Percentiles rank a stretch among this genome's conserved stretches.
Conservation (phyloP, 92 coral and sea anemone species). For the Umimayanthus chanpuru region DNA sequence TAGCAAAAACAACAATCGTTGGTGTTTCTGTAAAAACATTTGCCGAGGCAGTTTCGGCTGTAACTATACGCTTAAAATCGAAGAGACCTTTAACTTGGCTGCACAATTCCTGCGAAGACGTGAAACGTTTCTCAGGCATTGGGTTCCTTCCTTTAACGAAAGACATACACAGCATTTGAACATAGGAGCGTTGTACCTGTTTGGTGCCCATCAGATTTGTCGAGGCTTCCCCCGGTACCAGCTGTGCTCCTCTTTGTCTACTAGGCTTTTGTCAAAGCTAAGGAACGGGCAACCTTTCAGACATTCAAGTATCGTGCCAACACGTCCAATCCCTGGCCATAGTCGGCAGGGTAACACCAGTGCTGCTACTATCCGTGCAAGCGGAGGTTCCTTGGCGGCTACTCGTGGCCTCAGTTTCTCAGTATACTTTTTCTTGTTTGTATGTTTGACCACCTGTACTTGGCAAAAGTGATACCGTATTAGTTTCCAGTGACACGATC, state of each 20-base stretch:
- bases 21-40: not conserved
- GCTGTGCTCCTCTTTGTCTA: not conserved
- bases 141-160: not conserved
- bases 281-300: not conserved
- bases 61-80: not conserved
- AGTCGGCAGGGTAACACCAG: not conserved
- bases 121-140: not conserved
- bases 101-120: constrained; percentile 4
- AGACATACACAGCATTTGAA: not conserved
- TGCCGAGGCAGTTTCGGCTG: constrained; percentile 15
- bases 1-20: not conserved
- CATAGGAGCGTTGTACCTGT: not conserved
- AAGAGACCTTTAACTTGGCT: not conserved
- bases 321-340: not conserved
- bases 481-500: not conserved
- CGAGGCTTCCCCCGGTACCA: not conserved
- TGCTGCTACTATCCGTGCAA: not conserved
- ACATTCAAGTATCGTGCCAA: no score
- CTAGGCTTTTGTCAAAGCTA: not conserved
- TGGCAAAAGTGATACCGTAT: not conserved
- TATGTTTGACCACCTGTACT: not conserved
- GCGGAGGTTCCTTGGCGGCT: not conserved
- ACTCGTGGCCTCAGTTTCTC: not conserved
- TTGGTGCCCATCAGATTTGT: constrained; percentile 18
- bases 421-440: not conserved